phyloP scores from a whole-genome alignment of 2,797 vertebrate genomes.

The Bovichtus variegatus region DNA sequence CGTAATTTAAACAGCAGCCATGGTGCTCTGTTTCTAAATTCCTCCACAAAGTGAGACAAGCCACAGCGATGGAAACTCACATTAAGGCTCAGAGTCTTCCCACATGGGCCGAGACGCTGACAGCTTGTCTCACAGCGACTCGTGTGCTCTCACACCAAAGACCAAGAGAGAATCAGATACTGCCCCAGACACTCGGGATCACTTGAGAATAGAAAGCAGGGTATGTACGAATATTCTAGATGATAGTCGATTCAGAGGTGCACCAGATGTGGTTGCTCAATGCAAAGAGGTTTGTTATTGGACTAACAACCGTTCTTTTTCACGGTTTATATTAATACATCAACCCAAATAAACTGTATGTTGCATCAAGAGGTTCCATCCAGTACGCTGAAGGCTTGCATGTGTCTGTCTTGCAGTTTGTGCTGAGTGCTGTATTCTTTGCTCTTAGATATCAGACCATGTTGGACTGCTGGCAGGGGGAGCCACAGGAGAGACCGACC shows the following conservation, averaged over 20 bases:
- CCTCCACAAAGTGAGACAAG: slow-evolving; percentile 56
- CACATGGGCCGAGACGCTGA: slow-evolving; percentile 77
- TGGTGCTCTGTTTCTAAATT: slow-evolving; percentile 63
- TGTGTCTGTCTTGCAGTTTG: not conserved
- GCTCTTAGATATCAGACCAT: slow-evolving; percentile 92
- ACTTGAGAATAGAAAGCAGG: slow-evolving; percentile 28
- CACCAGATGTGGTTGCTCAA: slow-evolving; percentile 52
- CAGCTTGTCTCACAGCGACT: slow-evolving; percentile 66
- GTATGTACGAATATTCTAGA: slow-evolving; percentile 21
- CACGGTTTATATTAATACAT: slow-evolving; percentile 3
- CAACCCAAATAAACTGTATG: slow-evolving; percentile 6
- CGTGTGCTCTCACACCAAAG: slow-evolving; percentile 46
- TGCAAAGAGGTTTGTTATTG: slow-evolving; percentile 26
- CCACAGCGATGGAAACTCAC: slow-evolving; percentile 51
- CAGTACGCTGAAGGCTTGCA: not conserved
- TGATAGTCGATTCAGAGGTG: slow-evolving; percentile 38
- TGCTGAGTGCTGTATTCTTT: slow-evolving; percentile 47
- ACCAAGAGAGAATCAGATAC: slow-evolving; percentile 55
- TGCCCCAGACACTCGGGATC: slow-evolving; percentile 39
- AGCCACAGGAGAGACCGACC: slow-evolving; percentile 88
- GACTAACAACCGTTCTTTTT: not conserved
- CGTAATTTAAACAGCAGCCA: slow-evolving; percentile 53
- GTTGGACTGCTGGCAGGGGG: slow-evolving; percentile 94
- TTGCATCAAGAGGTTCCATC: not conserved
- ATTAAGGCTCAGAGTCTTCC: slow-evolving; percentile 62